Evolutionary conservation across 2,797 vertebrate genomes (phyloP).

Genomic region (Sebastes reedi): DNA sequence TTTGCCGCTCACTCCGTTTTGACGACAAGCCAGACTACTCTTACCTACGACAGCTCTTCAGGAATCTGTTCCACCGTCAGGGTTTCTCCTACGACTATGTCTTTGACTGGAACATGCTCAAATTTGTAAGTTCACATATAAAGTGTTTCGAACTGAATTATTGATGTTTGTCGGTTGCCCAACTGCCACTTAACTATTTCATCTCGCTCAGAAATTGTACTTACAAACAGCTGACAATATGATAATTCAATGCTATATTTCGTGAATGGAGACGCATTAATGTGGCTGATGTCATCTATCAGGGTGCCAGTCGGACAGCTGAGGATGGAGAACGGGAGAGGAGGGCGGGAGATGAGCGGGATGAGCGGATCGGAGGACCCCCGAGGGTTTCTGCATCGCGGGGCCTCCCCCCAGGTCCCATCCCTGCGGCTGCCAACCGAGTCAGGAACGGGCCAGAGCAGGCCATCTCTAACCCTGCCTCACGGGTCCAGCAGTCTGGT

Average conservation of each 20-base stretch:
- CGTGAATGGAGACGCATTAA: background rate
- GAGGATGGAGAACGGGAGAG: slow-evolving; percentile 94
- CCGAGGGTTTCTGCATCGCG: slow-evolving; percentile 89
- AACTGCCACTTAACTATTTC: background rate
- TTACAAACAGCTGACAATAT: background rate
- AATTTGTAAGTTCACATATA: slow-evolving; percentile 88
- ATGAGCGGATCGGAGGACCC: slow-evolving; percentile 91
- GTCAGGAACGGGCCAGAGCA: slow-evolving; percentile 92
- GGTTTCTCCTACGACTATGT: slow-evolving; percentile 98
- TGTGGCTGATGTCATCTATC: background rate
- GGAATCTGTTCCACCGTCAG: slow-evolving; percentile 97
- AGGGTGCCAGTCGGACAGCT: slow-evolving; percentile 93
- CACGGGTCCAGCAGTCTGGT: slow-evolving; percentile 94
- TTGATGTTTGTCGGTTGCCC: background rate
- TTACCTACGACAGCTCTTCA: slow-evolving; percentile 95
- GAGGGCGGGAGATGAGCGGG: slow-evolving; percentile 87
- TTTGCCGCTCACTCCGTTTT: slow-evolving; percentile 95
- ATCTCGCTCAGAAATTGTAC: background rate
- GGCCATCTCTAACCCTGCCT: slow-evolving; percentile 90
- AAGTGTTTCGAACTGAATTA: background rate
- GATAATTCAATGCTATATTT: background rate
- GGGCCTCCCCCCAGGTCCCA: slow-evolving; percentile 88
- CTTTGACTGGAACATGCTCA: slow-evolving; percentile 99
- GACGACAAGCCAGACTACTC: slow-evolving; percentile 98
- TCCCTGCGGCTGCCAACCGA: slow-evolving; percentile 88